Conservation (phyloP, 2,888 invertebrate genomes). For the Lithosia quadra region DNA sequence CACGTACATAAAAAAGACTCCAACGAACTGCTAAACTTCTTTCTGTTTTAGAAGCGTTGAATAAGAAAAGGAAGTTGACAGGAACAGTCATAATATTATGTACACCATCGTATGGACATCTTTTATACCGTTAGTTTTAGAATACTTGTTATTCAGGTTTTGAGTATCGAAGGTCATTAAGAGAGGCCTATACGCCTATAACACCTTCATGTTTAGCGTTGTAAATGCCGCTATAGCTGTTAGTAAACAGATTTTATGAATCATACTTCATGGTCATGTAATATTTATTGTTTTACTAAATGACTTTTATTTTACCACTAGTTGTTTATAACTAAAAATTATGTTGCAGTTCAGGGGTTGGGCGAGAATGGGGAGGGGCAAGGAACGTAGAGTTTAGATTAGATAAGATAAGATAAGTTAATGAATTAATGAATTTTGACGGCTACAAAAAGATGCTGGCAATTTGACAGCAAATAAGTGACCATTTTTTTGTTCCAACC, state of each 20-base stretch:
- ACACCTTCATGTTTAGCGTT: background rate
- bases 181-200: constrained; percentile 9
- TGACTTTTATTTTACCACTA: background rate
- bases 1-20: no score
- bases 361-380: no score
- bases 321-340: no score
- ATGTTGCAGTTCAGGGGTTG: no score
- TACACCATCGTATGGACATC: background rate
- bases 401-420: no score
- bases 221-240: background rate
- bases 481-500: no score
- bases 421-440: no score
- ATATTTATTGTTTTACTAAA: constrained; percentile 18
- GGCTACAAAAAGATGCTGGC: no score
- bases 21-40: background rate
- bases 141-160: constrained; percentile 12
- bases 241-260: constrained; percentile 26
- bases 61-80: background rate
- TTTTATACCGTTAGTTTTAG: background rate
- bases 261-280: constrained; percentile 20
- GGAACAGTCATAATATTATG: background rate
- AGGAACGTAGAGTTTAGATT: background rate
- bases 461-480: no score
- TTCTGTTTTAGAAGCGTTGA: background rate
- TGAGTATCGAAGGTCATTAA: constrained; percentile 9